A percentile compares a stretch with the other conserved stretches of the same genome.
phyloP scores from a whole-genome alignment of 2,888 invertebrate species.

The Yponomeuta evonymella region DNA sequence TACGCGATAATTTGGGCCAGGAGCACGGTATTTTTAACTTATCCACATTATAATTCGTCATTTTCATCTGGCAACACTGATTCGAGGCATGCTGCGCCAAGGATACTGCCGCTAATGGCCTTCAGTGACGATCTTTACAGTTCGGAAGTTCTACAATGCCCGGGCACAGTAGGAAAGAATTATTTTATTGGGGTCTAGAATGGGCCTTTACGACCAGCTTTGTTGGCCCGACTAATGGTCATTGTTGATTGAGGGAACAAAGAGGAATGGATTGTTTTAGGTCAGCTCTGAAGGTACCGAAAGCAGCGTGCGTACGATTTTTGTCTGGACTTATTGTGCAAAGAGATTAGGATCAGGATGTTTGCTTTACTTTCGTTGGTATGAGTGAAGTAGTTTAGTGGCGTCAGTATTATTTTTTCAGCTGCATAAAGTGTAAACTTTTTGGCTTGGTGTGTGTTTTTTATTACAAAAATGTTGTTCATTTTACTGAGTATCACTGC shows the following conservation, averaged over 20 bases:
- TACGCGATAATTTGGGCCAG: too few relatives aligned
- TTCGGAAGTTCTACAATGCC: slow-evolving; percentile 64
- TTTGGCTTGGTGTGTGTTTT: too few relatives aligned
- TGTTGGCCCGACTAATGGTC: slow-evolving; percentile 37
- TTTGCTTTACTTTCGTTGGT: background rate
- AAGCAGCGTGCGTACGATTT: slow-evolving; percentile 33
- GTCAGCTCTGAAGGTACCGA: slow-evolving; percentile 43
- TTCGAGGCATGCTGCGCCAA: background rate
- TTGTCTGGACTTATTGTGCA: slow-evolving; percentile 36
- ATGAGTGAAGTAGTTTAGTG: background rate
- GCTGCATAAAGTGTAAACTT: too few relatives aligned
- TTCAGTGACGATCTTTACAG: slow-evolving; percentile 48
- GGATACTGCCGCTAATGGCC: slow-evolving; percentile 49
- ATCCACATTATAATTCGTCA: too few relatives aligned
- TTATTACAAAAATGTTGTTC: too few relatives aligned
- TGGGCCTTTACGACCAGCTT: slow-evolving; percentile 52
- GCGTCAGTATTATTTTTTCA: too few relatives aligned
- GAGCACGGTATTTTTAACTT: too few relatives aligned
- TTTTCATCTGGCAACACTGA: background rate
- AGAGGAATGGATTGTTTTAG: slow-evolving; percentile 35
- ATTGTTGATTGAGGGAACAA: slow-evolving; percentile 27
- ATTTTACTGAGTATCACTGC: too few relatives aligned
- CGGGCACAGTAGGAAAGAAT: slow-evolving; percentile 65
- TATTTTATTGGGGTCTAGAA: slow-evolving; percentile 62
- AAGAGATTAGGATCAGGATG: slow-evolving; percentile 24